These are phyloP conservation scores for Andrena trimmerana DNA, from an alignment of 2,888 invertebrate genomes.

Conservation along the genomic window DNA sequence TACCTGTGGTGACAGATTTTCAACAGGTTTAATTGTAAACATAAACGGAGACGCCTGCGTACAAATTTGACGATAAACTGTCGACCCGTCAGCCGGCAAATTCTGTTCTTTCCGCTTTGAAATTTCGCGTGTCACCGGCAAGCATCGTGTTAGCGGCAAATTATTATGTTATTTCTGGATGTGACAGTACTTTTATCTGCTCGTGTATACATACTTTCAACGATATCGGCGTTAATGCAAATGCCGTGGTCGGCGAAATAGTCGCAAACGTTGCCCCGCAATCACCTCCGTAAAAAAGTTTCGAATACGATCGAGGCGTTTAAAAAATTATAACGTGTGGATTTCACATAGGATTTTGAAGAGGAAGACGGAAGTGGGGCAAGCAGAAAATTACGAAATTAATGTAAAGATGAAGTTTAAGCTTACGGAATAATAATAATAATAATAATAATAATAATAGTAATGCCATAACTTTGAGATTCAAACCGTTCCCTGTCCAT, in stretches of 20 bases:
- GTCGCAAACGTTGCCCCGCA: too few species aligned
- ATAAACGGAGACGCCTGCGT: slow-evolving; percentile 7
- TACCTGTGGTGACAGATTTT: slow-evolving; percentile 27
- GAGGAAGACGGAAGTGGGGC: too few species aligned
- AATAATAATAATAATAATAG: too few species aligned
- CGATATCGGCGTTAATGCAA: background rate
- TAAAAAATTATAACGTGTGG: too few species aligned
- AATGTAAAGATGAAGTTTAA: too few species aligned
- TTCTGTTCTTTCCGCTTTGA: slow-evolving; percentile 12
- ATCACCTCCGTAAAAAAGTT: too few species aligned
- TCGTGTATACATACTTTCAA: slow-evolving; percentile 1
- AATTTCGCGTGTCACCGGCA: slow-evolving; percentile 35
- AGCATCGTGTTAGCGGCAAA: slow-evolving; percentile 28
- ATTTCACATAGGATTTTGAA: too few species aligned
- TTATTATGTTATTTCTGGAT: slow-evolving; percentile 3
- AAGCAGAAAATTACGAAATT: too few species aligned
- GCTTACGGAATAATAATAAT: too few species aligned
- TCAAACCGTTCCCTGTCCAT: too few species aligned
- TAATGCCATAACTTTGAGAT: too few species aligned
- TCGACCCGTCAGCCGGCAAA: slow-evolving; percentile 26
- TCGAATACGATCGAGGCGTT: too few species aligned
- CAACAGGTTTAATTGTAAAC: slow-evolving; percentile 38
- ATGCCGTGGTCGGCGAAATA: background rate
- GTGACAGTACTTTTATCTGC: background rate
- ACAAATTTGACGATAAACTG: slow-evolving; percentile 32